Percentiles rank a stretch among this genome's conserved stretches.
These are phyloP conservation scores for Polydesmus complanatus DNA, from an alignment of 2,888 invertebrate genomes.

Conservation along the genomic window DNA sequence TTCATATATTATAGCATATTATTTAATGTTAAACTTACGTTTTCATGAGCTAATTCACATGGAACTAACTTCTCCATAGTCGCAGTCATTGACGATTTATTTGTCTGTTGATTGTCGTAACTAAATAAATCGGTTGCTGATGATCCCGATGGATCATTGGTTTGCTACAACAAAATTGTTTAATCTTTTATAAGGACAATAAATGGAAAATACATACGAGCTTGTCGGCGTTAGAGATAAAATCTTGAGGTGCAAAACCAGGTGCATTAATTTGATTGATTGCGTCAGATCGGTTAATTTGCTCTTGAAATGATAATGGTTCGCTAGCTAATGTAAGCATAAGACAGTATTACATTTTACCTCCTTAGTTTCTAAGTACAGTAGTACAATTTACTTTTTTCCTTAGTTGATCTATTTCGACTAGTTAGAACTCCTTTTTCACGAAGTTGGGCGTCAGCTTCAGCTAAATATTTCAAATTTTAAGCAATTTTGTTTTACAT, in stretches of 20 bases:
- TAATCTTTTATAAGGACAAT: no score
- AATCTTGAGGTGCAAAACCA: constrained; percentile 10
- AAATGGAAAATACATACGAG: neutral
- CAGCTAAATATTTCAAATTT: neutral
- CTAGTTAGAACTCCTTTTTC: constrained; percentile 8
- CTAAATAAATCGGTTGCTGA: no score
- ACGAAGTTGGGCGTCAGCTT: constrained; percentile 8
- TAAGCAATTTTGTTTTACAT: neutral
- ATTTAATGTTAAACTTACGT: constrained; percentile 2
- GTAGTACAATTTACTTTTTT: no score
- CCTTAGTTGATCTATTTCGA: neutral
- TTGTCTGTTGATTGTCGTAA: no score
- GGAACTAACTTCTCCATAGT: neutral
- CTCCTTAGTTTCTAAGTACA: no score
- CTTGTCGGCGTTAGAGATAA: constrained; percentile 1
- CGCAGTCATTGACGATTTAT: no score
- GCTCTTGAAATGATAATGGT: constrained; percentile 6
- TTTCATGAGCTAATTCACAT: constrained; percentile 4
- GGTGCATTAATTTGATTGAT: constrained; percentile 9
- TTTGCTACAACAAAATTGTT: no score
- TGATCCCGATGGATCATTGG: no score
- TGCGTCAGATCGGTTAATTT: constrained; percentile 5
- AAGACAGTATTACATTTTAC: neutral
- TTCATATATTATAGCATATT: no score
- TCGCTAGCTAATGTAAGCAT: neutral